A percentile compares a stretch with the other conserved stretches of the same genome.
Conservation (phyloP, 2,113 vertebrate genomes). For the Mixornis gularis region DNA sequence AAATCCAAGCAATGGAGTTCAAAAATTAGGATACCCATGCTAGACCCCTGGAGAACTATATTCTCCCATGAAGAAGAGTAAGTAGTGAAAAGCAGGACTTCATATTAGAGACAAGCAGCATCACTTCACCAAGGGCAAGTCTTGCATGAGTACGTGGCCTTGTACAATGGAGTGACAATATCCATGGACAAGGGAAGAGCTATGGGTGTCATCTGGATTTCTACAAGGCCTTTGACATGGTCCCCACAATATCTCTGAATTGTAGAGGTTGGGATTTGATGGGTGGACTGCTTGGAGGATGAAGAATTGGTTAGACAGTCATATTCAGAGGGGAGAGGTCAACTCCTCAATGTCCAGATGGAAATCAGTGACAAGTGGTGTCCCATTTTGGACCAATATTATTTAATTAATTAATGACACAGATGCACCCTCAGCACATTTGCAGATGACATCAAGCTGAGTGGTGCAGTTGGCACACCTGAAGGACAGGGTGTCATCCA, state of each 20-base stretch:
- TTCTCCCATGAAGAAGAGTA: neutral
- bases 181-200: neutral
- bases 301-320: neutral
- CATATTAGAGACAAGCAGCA: neutral
- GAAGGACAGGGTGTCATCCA: neutral
- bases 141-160: neutral
- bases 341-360: neutral
- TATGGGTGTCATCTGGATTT: neutral
- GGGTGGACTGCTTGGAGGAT: neutral
- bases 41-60: neutral
- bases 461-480: neutral
- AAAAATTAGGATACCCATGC: neutral
- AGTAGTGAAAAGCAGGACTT: neutral
- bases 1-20: neutral
- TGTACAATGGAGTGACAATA: neutral
- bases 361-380: neutral
- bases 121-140: neutral
- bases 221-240: neutral
- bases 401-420: neutral
- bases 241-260: neutral
- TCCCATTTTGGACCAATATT: rapidly evolving
- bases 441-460: neutral
- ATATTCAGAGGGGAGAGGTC: neutral
- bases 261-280: neutral
- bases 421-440: neutral